Base-by-base conservation (phyloP, 2,888 invertebrate species). In the Thyatira batis region DNA sequence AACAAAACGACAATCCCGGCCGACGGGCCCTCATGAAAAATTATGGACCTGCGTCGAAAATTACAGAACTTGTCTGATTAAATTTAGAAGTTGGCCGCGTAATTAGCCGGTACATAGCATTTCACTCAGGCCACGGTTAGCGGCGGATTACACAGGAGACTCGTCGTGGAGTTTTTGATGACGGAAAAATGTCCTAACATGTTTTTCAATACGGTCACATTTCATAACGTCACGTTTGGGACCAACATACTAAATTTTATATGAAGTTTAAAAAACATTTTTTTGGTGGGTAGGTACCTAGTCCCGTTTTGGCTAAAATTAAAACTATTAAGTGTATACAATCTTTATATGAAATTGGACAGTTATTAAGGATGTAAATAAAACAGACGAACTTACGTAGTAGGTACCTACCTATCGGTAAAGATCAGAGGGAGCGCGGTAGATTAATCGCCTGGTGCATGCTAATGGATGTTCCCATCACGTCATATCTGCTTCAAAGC, bases 21-120 rank as follows among this genome's bases (percentile, higher is more conserved):
- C 39, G 55, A 51, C 55, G 50, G 54, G 49, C 72, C 65, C 75
- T 84, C 84, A 85, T 87, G 86, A 89, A 89, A 89, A 89, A 88
- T 89, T 85, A 89, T 85, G 82, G 80, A 80, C 81, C 76, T 76
- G 63, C 59, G 63, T 75, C 71, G 85, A 76, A 83, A 86, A 87
- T 89, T 85, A 83, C 80, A 73, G 72, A 90, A 92, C 78, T 91
- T 89, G 85, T 79, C 82, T 91, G 88, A 90, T 91, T 91, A 91
- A 91, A 91, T 91, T 90, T 89, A 85, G 85, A 91, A 92, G 89
- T 92, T 92, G 82, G 70, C 74, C 57, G 61, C 68, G 59, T 91
- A 91, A 92, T 92, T 91, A 91, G 85, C 66, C 71, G 66, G 76
- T 76, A 92, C 92, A 91, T 86, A 79, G 87, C 87, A 88, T 87